Percentiles rank a stretch among this genome's conserved stretches.
phyloP scores from a whole-genome alignment of 1,140 invertebrate genomes.

The Diachasmimorpha longicaudata region DNA sequence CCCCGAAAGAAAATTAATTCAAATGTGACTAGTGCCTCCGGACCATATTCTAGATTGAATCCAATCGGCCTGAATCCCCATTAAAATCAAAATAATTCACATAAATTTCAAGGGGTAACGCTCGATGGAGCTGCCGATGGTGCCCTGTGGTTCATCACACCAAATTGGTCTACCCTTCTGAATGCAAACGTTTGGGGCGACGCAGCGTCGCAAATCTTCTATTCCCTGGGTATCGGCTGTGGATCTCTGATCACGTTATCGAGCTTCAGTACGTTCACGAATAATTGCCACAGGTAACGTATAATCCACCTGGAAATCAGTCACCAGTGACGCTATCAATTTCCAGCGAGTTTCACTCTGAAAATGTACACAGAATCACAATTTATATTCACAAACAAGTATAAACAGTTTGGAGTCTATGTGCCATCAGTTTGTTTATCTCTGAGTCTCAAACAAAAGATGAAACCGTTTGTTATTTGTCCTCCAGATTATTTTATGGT shows the following conservation, averaged over 20 bases:
- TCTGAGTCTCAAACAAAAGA: not conserved
- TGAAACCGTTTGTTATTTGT: not conserved
- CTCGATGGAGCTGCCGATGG: constrained; percentile 76
- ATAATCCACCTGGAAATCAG: not conserved
- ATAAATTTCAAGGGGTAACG: constrained; percentile 64
- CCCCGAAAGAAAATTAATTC: too few species aligned
- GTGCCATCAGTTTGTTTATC: not conserved
- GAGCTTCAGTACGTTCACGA: constrained; percentile 76
- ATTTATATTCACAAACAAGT: constrained; percentile 17
- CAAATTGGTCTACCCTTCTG: constrained; percentile 73
- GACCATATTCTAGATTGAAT: not conserved
- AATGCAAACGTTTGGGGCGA: constrained; percentile 68
- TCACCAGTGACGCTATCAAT: constrained; percentile 9
- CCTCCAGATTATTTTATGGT: not conserved
- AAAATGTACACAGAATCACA: constrained; percentile 4
- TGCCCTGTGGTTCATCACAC: constrained; percentile 77
- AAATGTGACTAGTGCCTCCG: too few species aligned
- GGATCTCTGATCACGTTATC: constrained; percentile 77
- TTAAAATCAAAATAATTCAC: too few species aligned
- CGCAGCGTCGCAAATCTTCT: constrained; percentile 76
- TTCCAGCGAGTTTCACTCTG: not conserved
- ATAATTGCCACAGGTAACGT: constrained; percentile 70
- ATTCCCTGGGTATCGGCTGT: constrained; percentile 73
- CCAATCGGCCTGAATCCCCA: not conserved
- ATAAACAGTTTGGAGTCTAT: not conserved